Evolutionary conservation across 2,113 vertebrate genomes (phyloP).

Genomic region (Poeciliopsis retropinna): DNA sequence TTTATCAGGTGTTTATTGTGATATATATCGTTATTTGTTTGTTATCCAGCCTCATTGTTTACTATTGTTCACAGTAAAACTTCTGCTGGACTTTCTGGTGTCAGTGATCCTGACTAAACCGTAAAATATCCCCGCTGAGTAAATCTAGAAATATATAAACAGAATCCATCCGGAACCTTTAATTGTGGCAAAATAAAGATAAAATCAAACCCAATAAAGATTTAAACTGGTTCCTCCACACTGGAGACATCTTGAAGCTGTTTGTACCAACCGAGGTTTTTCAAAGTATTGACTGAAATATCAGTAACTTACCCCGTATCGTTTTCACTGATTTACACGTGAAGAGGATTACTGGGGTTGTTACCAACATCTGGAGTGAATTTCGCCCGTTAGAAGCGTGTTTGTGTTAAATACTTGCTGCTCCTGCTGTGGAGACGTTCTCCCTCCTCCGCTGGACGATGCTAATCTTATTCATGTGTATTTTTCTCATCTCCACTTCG

Average conservation of each 20-base stretch:
- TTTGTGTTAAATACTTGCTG: background rate
- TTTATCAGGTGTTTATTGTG: too few relatives aligned
- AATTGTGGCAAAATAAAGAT: background rate
- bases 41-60: too few relatives aligned
- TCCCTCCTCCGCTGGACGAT: background rate
- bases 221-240: too few relatives aligned
- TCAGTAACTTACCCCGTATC: background rate
- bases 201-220: too few relatives aligned
- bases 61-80: too few relatives aligned
- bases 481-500: background rate
- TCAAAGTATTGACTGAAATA: background rate
- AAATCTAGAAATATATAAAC: background rate
- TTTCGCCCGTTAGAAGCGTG: background rate
- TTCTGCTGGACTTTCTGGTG: too few relatives aligned
- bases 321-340: background rate
- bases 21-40: too few relatives aligned
- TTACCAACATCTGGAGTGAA: background rate
- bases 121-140: background rate
- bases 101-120: too few relatives aligned
- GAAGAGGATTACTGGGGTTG: background rate
- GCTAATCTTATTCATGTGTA: background rate
- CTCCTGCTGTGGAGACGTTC: background rate
- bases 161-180: background rate
- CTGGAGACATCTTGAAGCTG: too few relatives aligned
- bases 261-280: too few relatives aligned